phyloP scores from a whole-genome alignment of 2,888 invertebrate genomes.

The Carcina quercana region DNA sequence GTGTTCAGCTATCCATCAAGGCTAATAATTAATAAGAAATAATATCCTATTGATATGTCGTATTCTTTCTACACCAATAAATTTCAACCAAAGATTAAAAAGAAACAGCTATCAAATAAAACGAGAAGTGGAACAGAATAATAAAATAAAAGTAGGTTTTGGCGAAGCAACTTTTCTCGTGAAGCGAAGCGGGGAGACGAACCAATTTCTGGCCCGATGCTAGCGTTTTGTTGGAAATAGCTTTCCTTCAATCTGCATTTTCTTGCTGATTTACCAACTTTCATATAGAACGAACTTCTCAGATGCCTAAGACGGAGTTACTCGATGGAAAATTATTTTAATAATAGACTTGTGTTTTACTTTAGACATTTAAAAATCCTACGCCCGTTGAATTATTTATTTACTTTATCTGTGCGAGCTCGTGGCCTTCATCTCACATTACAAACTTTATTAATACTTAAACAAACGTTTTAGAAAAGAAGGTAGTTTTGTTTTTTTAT shows the following conservation, averaged over 20 bases:
- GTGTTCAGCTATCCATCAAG: too few species aligned
- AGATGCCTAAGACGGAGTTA: conserved; percentile 42
- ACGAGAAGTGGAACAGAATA: conserved; percentile 54
- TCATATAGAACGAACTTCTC: conserved; percentile 50
- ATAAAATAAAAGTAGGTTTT: conserved; percentile 68
- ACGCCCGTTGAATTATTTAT: neutral
- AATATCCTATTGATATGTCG: too few species aligned
- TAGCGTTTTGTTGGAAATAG: conserved; percentile 73
- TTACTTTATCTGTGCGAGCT: too few species aligned
- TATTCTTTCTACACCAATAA: conserved; percentile 17
- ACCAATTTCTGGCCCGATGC: conserved; percentile 72
- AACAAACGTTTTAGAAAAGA: too few species aligned
- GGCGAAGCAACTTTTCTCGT: conserved; percentile 59
- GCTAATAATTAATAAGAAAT: too few species aligned
- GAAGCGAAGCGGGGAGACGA: conserved; percentile 56
- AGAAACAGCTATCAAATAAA: conserved; percentile 48
- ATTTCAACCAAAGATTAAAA: conserved; percentile 49
- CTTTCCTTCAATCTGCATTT: conserved; percentile 74
- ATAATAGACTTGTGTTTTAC: conserved; percentile 38
- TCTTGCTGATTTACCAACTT: conserved; percentile 75
- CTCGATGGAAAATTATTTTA: too few species aligned
- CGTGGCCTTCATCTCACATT: too few species aligned
- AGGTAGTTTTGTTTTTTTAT: too few species aligned
- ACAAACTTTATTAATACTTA: too few species aligned
- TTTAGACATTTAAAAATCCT: neutral